These are phyloP conservation scores for Druon quercuslanigerum DNA, from an alignment of 1,140 invertebrate genomes.

Conservation along the genomic window DNA sequence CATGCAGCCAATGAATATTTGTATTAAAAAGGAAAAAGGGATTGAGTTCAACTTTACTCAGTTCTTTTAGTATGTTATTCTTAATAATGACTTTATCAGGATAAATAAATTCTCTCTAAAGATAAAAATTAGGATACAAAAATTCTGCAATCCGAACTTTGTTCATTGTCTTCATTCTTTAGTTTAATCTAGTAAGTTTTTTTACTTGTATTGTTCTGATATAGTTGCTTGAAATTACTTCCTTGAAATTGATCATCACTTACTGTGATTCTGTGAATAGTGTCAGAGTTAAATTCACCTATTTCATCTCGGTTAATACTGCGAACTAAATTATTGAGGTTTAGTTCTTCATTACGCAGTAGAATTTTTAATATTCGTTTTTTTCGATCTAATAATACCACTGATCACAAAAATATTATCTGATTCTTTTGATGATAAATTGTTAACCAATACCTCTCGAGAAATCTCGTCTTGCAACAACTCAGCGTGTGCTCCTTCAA, in stretches of 20 bases:
- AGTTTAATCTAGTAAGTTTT: conserved; percentile 1
- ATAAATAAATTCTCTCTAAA: not conserved
- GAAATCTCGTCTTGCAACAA: not conserved
- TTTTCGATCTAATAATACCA: not conserved
- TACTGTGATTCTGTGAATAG: not conserved
- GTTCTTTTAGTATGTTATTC: too few species aligned
- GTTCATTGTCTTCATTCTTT: too few species aligned
- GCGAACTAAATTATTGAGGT: not conserved
- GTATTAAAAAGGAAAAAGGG: too few species aligned
- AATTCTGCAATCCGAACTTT: not conserved
- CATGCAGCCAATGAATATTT: too few species aligned
- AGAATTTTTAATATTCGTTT: not conserved
- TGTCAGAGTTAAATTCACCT: not conserved
- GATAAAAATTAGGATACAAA: conserved; percentile 15
- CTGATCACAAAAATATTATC: conserved; percentile 11
- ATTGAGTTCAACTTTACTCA: too few species aligned
- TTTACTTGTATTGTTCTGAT: not conserved
- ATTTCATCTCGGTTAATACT: not conserved
- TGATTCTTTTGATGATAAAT: not conserved
- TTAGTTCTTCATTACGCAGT: not conserved
- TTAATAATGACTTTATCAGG: too few species aligned
- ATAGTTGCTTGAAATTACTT: not conserved
- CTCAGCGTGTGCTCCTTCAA: conserved; percentile 3
- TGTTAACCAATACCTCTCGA: not conserved
- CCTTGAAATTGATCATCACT: not conserved